A percentile compares a stretch with the other conserved stretches of the same genome.
These are phyloP conservation scores for Monochamus saltuarius DNA, from an alignment of 1,140 invertebrate genomes.

Conservation along the genomic window DNA sequence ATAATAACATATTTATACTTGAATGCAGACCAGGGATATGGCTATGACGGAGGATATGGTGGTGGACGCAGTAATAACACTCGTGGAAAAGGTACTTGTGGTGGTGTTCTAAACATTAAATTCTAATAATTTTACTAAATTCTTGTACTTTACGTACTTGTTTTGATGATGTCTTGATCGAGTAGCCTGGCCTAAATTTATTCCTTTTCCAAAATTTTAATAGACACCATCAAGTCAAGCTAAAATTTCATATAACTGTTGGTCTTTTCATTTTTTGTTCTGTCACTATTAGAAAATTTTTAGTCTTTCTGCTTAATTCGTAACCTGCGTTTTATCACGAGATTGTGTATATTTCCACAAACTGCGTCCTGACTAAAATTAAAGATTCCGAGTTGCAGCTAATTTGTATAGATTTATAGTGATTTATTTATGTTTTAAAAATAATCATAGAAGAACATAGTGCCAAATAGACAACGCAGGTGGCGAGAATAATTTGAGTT, in stretches of 20 bases:
- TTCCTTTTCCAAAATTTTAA: too few species aligned
- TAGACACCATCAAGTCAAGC: too few species aligned
- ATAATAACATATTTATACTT: conserved; percentile 11
- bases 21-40: conserved; percentile 72
- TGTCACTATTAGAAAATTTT: not conserved
- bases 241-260: too few species aligned
- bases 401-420: not conserved
- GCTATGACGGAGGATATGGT: conserved; percentile 78
- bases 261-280: conserved; percentile 14
- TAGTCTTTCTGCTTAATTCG: conserved; percentile 10
- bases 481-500: conserved; percentile 27
- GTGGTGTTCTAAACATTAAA: conserved; percentile 23
- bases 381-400: conserved; percentile 3
- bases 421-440: conserved; percentile 3
- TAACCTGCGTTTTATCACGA: conserved; percentile 25
- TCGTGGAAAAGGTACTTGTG: conserved; percentile 74
- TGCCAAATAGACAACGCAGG: conserved; percentile 31
- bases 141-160: too few species aligned
- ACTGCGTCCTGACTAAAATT: not conserved
- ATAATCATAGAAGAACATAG: conserved; percentile 20
- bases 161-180: too few species aligned
- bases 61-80: conserved; percentile 72
- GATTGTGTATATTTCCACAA: conserved; percentile 17
- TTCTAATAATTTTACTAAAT: too few species aligned
- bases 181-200: too few species aligned